Evolutionary conservation across 2,797 vertebrate genomes (phyloP).

Genomic region (Triplophysa yarkandensis): DNA sequence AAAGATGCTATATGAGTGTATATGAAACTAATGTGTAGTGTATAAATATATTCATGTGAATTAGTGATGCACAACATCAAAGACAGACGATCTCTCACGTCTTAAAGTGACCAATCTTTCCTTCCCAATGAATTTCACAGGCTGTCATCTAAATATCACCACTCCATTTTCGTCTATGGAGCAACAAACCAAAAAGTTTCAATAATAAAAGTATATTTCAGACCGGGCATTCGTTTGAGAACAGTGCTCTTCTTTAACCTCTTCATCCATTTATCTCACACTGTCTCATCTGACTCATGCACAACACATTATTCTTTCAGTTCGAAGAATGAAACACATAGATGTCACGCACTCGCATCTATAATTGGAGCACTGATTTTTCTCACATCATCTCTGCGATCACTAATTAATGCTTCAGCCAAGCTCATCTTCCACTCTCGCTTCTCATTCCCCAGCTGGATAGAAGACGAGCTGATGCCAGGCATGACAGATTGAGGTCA

Average conservation of each 20-base stretch:
- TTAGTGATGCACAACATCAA: slow-evolving; percentile 13
- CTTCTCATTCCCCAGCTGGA: slow-evolving; percentile 3
- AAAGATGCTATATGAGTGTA: neutral
- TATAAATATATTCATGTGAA: slow-evolving; percentile 22
- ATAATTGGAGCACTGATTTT: slow-evolving; percentile 38
- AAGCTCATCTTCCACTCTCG: neutral
- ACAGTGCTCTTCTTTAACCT: slow-evolving; percentile 17
- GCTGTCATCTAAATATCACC: neutral
- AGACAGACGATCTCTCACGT: neutral
- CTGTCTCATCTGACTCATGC: slow-evolving; percentile 21
- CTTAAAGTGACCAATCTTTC: neutral
- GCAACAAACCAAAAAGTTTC: neutral
- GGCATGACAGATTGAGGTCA: slow-evolving; percentile 50
- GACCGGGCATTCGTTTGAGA: neutral
- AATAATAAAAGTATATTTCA: slow-evolving; percentile 14
- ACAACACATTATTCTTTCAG: slow-evolving; percentile 28
- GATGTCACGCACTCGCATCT: slow-evolving; percentile 34
- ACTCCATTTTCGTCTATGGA: neutral
- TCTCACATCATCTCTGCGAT: slow-evolving; percentile 37
- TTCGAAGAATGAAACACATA: slow-evolving; percentile 27
- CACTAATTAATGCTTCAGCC: slow-evolving; percentile 39
- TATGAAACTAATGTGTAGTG: slow-evolving; percentile 2
- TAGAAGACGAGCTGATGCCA: slow-evolving; percentile 9
- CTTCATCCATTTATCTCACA: slow-evolving; percentile 22
- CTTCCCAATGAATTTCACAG: neutral